These are phyloP conservation scores for Panulirus ornatus DNA, from an alignment of 1,140 invertebrate genomes.

Conservation along the genomic window DNA sequence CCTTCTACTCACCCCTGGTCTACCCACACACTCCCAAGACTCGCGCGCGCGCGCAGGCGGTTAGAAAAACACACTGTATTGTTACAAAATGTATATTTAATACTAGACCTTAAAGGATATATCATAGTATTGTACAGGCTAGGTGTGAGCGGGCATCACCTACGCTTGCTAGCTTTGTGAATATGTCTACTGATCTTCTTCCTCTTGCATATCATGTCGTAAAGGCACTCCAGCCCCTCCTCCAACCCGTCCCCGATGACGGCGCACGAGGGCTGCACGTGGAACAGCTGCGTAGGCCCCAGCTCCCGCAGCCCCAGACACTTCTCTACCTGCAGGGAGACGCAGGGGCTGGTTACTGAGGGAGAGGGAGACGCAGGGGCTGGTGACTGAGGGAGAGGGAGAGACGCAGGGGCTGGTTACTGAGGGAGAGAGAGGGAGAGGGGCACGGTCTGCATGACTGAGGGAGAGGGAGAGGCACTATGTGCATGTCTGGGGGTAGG, in stretches of 20 bases:
- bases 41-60: not conserved
- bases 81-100: not conserved
- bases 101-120: not conserved
- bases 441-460: too few species aligned
- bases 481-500: not conserved
- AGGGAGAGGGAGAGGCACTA: not conserved
- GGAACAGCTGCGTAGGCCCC: conserved; percentile 52
- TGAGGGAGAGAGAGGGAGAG: not conserved
- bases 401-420: too few species aligned
- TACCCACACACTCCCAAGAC: too few species aligned
- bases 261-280: conserved; percentile 68
- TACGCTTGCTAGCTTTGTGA: conserved; percentile 47
- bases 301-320: conserved; percentile 63
- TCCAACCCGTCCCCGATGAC: conserved; percentile 66
- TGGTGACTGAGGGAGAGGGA: too few species aligned
- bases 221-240: conserved; percentile 57
- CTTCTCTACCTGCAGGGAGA: conserved; percentile 46
- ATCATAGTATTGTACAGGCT: too few species aligned
- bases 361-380: too few species aligned
- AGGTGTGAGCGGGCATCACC: too few species aligned
- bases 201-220: conserved; percentile 67
- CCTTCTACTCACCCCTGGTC: not conserved
- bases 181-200: conserved; percentile 45
- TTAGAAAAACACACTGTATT: not conserved
- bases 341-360: too few species aligned